Conservation (phyloP, 2,888 invertebrate species). For the Andrena minutula region DNA sequence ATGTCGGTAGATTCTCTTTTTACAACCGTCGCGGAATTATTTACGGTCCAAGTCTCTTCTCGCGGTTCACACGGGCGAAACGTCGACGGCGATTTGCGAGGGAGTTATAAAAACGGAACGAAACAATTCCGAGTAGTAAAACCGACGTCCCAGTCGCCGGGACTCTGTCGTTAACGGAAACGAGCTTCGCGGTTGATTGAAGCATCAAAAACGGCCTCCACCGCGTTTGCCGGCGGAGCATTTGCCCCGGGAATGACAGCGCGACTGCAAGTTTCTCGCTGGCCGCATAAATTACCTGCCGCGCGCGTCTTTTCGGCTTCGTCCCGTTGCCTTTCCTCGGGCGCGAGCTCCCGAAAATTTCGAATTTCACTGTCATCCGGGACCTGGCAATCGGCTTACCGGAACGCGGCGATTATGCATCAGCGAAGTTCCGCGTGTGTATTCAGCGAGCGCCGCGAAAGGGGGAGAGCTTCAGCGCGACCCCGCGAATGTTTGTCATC, state of each 20-base stretch:
- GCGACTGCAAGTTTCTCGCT: too few relatives aligned
- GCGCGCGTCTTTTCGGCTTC: not conserved
- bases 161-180: not conserved
- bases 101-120: conserved; percentile 9
- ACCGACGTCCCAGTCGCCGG: not conserved
- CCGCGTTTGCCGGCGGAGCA: not conserved
- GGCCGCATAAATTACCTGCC: not conserved
- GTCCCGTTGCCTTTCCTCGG: not conserved
- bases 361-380: conserved; percentile 28
- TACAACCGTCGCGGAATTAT: conserved; percentile 13
- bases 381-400: conserved; percentile 49
- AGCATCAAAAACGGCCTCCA: not conserved
- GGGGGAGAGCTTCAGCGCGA: conserved; percentile 24
- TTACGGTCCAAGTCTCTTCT: not conserved
- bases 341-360: conserved; percentile 10
- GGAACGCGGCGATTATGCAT: conserved; percentile 63
- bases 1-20: conserved; percentile 6
- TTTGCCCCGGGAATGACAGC: too few relatives aligned
- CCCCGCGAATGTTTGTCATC: conserved; percentile 27
- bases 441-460: conserved; percentile 24
- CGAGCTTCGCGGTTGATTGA: conserved; percentile 32
- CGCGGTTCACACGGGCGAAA: not conserved
- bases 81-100: conserved; percentile 17
- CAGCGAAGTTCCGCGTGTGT: conserved; percentile 56
- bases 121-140: conserved; percentile 2